These are phyloP conservation scores for Xiphophorus maculatus DNA, from an alignment of 2,113 vertebrate species.

Conservation along the genomic window DNA sequence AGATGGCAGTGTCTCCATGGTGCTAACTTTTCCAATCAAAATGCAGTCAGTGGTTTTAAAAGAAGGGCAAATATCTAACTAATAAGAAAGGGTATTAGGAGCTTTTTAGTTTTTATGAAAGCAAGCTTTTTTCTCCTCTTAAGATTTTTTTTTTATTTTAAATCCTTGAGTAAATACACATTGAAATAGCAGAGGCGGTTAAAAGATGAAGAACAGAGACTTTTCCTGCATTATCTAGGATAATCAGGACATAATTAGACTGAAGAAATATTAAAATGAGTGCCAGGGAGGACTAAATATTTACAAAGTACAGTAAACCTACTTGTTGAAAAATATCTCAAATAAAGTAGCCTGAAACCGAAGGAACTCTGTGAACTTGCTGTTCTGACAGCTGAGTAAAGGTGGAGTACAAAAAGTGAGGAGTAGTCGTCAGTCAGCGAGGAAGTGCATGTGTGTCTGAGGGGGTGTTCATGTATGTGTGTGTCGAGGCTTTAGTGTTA, in stretches of 20 bases:
- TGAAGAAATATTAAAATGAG: background rate
- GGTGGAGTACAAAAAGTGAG: conserved; percentile 47
- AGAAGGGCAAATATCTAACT: background rate
- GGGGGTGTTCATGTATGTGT: conserved; percentile 18
- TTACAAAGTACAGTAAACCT: background rate
- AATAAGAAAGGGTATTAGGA: background rate
- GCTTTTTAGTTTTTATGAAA: too few relatives aligned
- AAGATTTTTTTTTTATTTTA: background rate
- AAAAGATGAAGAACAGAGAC: background rate
- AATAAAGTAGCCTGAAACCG: conserved; percentile 21
- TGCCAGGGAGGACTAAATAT: background rate
- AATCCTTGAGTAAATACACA: background rate
- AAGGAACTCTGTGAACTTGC: conserved; percentile 29
- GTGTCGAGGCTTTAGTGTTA: conserved; percentile 49
- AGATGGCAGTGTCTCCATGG: conserved; percentile 73
- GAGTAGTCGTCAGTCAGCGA: conserved; percentile 37
- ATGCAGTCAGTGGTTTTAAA: conserved; percentile 7
- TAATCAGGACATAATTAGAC: background rate
- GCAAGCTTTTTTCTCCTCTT: background rate
- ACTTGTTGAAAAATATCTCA: background rate
- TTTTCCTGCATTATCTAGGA: background rate
- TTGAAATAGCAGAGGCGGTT: background rate
- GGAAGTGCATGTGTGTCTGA: conserved; percentile 12
- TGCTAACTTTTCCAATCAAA: conserved; percentile 15
- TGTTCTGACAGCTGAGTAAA: conserved; percentile 56